Percentiles rank a stretch among this genome's conserved stretches.
Conservation (phyloP, 2,113 vertebrate species). For the Thunnus maccoyii region DNA sequence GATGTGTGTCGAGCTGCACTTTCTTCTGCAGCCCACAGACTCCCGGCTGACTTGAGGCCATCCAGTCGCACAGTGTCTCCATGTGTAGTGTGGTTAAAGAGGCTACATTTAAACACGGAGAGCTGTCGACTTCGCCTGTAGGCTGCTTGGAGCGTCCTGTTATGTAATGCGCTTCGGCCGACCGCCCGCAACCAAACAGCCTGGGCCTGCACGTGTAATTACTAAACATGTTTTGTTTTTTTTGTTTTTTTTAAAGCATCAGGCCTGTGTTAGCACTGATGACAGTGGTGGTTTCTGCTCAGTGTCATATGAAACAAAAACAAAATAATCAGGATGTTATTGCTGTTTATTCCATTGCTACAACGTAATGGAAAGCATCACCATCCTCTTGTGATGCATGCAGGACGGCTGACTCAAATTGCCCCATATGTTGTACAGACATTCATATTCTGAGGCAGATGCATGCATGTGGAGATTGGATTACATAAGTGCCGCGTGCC, state of each 20-base stretch:
- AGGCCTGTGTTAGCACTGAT: neutral
- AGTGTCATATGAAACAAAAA: neutral
- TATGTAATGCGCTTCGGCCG: slow-evolving; percentile 75
- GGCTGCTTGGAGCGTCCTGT: slow-evolving; percentile 71
- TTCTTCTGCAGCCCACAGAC: slow-evolving; percentile 23
- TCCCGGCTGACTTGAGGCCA: slow-evolving; percentile 24
- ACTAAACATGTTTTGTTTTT: slow-evolving; percentile 29
- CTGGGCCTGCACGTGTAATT: slow-evolving; percentile 63
- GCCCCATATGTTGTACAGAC: slow-evolving; percentile 25
- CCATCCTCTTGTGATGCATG: slow-evolving; percentile 8
- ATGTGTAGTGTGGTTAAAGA: slow-evolving; percentile 35
- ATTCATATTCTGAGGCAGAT: slow-evolving; percentile 40
- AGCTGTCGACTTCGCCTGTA: slow-evolving; percentile 53
- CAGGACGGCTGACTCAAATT: neutral
- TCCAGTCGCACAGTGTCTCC: slow-evolving; percentile 9
- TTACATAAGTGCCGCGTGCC: slow-evolving; percentile 63
- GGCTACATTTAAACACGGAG: slow-evolving; percentile 43
- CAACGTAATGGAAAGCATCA: slow-evolving; percentile 15
- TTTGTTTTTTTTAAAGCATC: neutral
- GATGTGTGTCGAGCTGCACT: slow-evolving; percentile 46
- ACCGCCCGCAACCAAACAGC: slow-evolving; percentile 59
- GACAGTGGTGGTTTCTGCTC: neutral
- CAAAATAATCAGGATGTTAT: neutral
- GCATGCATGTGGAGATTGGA: slow-evolving; percentile 36
- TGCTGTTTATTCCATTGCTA: neutral